Percentiles rank a stretch among this genome's conserved stretches.
These are phyloP conservation scores for Cantharis flavilabris DNA, from an alignment of 2,888 invertebrate species.

Conservation along the genomic window DNA sequence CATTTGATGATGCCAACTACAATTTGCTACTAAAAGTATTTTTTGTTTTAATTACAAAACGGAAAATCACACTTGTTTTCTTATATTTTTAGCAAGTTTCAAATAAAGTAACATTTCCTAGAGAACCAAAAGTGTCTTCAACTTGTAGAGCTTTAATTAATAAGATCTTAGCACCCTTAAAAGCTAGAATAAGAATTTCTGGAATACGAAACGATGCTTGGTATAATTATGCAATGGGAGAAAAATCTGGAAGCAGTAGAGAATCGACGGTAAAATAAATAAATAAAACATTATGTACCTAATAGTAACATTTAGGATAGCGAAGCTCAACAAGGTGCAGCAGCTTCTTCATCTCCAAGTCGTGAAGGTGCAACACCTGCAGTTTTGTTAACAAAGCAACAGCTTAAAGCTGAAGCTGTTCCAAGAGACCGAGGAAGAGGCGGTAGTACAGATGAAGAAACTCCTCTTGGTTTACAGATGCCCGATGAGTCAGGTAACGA, in stretches of 20 bases:
- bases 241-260: slow-evolving; percentile 39
- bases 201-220: slow-evolving; percentile 72
- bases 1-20: slow-evolving; percentile 83
- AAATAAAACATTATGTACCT: neutral
- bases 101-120: slow-evolving; percentile 69
- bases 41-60: neutral
- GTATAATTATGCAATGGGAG: slow-evolving; percentile 53
- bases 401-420: slow-evolving; percentile 34
- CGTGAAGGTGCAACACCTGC: slow-evolving; percentile 20
- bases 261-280: slow-evolving; percentile 34
- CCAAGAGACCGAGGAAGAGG: slow-evolving; percentile 28
- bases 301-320: slow-evolving; percentile 3
- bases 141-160: slow-evolving; percentile 71
- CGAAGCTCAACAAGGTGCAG: neutral
- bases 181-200: slow-evolving; percentile 65
- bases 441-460: slow-evolving; percentile 38
- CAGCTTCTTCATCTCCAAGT: slow-evolving; percentile 7
- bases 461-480: slow-evolving; percentile 22
- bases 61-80: slow-evolving; percentile 17
- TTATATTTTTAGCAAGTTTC: slow-evolving; percentile 68
- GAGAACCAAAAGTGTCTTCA: slow-evolving; percentile 66
- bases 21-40: slow-evolving; percentile 71
- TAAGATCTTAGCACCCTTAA: slow-evolving; percentile 72
- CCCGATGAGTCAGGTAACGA: slow-evolving; percentile 23
- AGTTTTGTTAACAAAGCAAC: slow-evolving; percentile 39